Evolutionary conservation across 2,113 vertebrate genomes (phyloP), one percentile per base, ranked within the genome.

Genomic region (Thymallus thymallus): DNA sequence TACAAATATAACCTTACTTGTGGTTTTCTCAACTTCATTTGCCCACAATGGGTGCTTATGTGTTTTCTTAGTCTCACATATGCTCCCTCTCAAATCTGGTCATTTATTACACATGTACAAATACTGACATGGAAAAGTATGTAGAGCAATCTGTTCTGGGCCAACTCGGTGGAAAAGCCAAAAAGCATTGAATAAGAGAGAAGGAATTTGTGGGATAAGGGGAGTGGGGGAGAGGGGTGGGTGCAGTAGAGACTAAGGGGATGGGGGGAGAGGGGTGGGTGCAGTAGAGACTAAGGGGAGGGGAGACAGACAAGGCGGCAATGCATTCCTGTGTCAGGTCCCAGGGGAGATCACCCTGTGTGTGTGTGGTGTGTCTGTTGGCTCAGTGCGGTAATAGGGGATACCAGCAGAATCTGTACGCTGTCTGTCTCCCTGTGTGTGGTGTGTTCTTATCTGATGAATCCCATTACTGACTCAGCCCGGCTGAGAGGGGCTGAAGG

Each of bases 141-240:
- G 83, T 76, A 72, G 81, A 82, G 82, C 3, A 14, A n/a, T 69
- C 66, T 72, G 71, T 72, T 82, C 29, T 46, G 69, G 75, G 77
- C 56, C 63, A 77, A 85, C 69, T 66, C 26, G n/a, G 24, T 83
- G 75, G 82, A 85, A 87, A 83, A 75, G 80, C 72, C 72, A 29
- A 71, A 81, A 80, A 64, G 73, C 46, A 56, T 20, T 81, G 71
- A 77, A 77, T 80, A 77, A 88, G 74, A 41, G 60, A 29, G 14
- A 26, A 76, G 69, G 75, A 69, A 77, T 84, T 72, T 71, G 24
- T 68, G 69, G 67, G 75, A 67, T 82, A 48, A 64, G 22, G 30
- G 41, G 24, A 32, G n/a, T 6, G 74, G 24, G 65, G 3, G 65
- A 26, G 32, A n/a, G 73, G 30, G 70, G 22, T 26, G 20, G 29